These are phyloP conservation scores for Synergus gifuensis DNA, from an alignment of 2,888 invertebrate species.

Conservation along the genomic window DNA sequence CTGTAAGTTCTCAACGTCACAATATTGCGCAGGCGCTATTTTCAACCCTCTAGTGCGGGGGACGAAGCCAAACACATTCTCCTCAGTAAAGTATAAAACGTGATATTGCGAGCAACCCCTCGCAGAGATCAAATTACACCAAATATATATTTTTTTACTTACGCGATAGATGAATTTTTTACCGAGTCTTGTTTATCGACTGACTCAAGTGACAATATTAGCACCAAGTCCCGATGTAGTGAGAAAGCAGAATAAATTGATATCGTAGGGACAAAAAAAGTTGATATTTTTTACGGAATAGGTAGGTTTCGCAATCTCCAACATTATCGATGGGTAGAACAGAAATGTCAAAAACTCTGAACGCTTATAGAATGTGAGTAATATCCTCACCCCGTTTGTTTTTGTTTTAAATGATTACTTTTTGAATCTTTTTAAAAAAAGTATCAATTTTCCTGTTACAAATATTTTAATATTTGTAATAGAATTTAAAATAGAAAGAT, in stretches of 20 bases:
- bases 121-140: conserved; percentile 42
- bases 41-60: conserved; percentile 55
- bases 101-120: conserved; percentile 56
- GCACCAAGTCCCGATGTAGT: conserved; percentile 30
- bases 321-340: conserved; percentile 76
- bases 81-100: conserved; percentile 65
- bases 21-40: conserved; percentile 58
- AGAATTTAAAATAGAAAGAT: not conserved
- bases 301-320: conserved; percentile 60
- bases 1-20: not conserved
- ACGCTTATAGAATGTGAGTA: conserved; percentile 94
- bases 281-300: conserved; percentile 55
- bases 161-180: conserved; percentile 43
- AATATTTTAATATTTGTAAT: not conserved
- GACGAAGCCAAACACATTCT: conserved; percentile 62
- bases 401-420: not conserved
- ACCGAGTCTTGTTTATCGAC: conserved; percentile 20
- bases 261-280: conserved; percentile 44
- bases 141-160: conserved; percentile 51
- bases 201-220: conserved; percentile 40
- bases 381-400: conserved; percentile 34
- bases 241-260: conserved; percentile 51
- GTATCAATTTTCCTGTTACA: not conserved
- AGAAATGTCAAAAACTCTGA: conserved; percentile 91
- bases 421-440: not conserved